phyloP scores from a whole-genome alignment of 2,888 invertebrate genomes.

The Leuctra nigra region DNA sequence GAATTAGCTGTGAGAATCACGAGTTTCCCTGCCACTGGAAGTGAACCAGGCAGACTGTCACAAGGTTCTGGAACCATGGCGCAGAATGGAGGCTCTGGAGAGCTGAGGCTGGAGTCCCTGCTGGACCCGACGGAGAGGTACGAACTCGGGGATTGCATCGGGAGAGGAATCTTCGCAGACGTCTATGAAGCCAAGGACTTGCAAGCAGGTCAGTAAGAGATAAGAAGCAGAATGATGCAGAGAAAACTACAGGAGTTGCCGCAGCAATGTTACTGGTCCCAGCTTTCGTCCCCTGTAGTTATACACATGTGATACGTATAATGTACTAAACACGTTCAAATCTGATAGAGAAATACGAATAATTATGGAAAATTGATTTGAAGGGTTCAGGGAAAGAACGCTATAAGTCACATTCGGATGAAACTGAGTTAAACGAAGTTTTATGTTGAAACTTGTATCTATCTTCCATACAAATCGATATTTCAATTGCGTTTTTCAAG shows the following conservation, averaged over 20 bases:
- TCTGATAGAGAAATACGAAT: too few species aligned
- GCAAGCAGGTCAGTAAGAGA: slow-evolving; percentile 56
- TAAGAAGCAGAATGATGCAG: too few species aligned
- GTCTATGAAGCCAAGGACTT: slow-evolving; percentile 67
- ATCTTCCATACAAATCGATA: too few species aligned
- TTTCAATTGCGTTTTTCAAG: too few species aligned
- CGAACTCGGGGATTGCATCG: slow-evolving; percentile 59
- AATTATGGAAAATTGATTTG: too few species aligned
- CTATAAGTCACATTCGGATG: too few species aligned
- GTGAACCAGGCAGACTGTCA: not conserved
- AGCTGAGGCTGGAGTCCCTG: slow-evolving; percentile 54
- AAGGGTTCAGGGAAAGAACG: too few species aligned
- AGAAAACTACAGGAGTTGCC: too few species aligned
- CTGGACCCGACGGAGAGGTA: slow-evolving; percentile 74
- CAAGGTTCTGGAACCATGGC: slow-evolving; percentile 31
- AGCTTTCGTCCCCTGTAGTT: not conserved
- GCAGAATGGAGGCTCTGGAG: slow-evolving; percentile 27
- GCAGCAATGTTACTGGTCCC: not conserved
- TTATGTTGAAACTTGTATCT: too few species aligned
- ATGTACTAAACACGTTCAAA: too few species aligned
- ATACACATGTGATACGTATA: too few species aligned
- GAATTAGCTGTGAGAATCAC: not conserved
- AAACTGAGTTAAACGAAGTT: too few species aligned
- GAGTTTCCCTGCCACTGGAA: not conserved
- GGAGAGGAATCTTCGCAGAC: slow-evolving; percentile 67